Percentiles rank a stretch among this genome's conserved stretches.
phyloP scores from a whole-genome alignment of 2,113 vertebrate species.

The Nothocercus julius region DNA sequence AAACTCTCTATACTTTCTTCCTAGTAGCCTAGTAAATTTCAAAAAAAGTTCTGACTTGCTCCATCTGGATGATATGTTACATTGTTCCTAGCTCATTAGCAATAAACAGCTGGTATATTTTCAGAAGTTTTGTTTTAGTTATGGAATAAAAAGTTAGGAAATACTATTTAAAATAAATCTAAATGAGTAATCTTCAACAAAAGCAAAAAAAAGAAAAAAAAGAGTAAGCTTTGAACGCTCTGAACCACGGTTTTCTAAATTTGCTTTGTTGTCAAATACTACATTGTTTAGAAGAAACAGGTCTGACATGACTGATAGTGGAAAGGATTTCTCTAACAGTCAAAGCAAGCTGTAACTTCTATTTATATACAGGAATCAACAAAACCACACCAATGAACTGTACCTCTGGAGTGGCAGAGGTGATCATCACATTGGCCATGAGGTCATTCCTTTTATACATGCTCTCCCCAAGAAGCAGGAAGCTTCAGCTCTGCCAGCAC shows the following conservation, averaged over 20 bases:
- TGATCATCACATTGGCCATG: constrained; percentile 83
- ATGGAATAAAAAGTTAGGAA: background rate
- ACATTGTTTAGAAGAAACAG: background rate
- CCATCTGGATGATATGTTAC: background rate
- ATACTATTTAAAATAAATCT: background rate
- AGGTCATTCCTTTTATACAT: constrained; percentile 87
- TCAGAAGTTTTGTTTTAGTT: background rate
- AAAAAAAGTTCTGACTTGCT: background rate
- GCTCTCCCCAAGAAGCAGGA: constrained; percentile 70
- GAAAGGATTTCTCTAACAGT: background rate
- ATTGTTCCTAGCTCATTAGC: constrained; percentile 37
- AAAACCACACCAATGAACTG: background rate
- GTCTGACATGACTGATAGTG: background rate
- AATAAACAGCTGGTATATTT: background rate
- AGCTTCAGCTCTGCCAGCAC: constrained; percentile 74
- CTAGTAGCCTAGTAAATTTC: background rate
- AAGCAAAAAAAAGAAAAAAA: background rate
- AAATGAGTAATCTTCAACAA: constrained; percentile 9
- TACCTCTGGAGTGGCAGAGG: constrained; percentile 86
- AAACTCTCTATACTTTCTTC: background rate
- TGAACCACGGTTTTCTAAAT: constrained; percentile 7
- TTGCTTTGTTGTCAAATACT: background rate
- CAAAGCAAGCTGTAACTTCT: background rate
- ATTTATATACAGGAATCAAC: background rate
- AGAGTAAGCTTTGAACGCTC: background rate